Evolutionary conservation across 2,888 invertebrate species (phyloP), one percentile per base, ranked within the genome.

Genomic region (Pammene aurita): DNA sequence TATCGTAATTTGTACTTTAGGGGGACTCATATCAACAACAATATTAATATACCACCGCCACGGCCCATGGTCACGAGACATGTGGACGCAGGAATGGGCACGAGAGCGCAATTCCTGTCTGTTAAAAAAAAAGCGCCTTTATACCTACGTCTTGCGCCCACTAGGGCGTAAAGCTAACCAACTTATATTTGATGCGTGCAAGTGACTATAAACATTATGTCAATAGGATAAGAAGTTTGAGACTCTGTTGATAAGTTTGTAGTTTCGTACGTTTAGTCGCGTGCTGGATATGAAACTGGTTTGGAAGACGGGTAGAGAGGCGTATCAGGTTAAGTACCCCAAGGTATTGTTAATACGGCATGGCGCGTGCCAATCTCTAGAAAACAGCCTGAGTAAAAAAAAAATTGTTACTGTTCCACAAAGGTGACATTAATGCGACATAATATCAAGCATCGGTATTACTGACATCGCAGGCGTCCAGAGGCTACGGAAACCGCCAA

Each of bases 51-150:
- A 58, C 54, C 69, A 69, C 69, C 54, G 69, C 41, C 48, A 69
- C 60, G 60, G 58, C 34, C 38, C 18, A 46, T 55, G 65, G n/a
- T 18, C 54, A 48, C 26, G 65, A 54, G 50, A 48, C 65, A 65
- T 71, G 60, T 55, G 55, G 65, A 61, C 54, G 57, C 46, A 81
- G 71, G 75, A 80, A 77, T 80, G 82, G 85, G 86, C 83, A 85
- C 71, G 78, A 78, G 78, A 83, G 80, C 86, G 84, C 75, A 80
- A 73, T 79, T 87, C 86, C 86, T 85, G 86, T 80, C 74, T 78
- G 80, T 81, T 77, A 75, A 75, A 68, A 73, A 68, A 73, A 56
- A 69, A 80, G 73, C 77, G 78, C 84, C 82, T 83, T 81, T 81
- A 78, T 79, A 75, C 76, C 75, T 73, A 75, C 74, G 78, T 79